Base-by-base conservation (phyloP, 1,140 invertebrate species). In the Diabrotica virgifera region DNA sequence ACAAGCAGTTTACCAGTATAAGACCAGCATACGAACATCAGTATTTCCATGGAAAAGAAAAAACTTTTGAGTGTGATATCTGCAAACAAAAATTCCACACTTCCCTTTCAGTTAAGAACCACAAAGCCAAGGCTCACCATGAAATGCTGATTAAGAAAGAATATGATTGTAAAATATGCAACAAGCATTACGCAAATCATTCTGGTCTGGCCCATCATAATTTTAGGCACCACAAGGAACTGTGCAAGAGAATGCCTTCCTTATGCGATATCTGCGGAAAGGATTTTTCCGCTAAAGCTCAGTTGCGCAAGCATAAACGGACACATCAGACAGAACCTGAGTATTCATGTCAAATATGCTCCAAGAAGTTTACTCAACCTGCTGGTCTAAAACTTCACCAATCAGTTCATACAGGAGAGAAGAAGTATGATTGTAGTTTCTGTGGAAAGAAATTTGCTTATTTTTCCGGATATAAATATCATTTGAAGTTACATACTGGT, bases 71-170 rank as follows among this genome's bases (percentile, higher is more conserved):
- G 9, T 89, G 87, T 68, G 80, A 84, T 56, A 72, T 83, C 5
- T 89, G 87, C 73, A 77, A 81, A 40, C 87, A 90, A 5, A 87
- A 86, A 0, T 93, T 94, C 79, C 88, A 90, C 5, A 51, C 24
- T 9, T 53, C 60, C 12, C 37, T 40, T 24, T 37, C 60, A 9
- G 50, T 59, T 6, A n/a, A 56, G 10, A 52, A 50, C 40, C 35
- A 60, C 24, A 35, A 38, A 35, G 13, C 14, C 40, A 51, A 51
- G 13, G 35, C 40, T 10, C 59, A 60, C 46, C 40, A 60, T 24
- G n/a, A 46, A 46, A 62, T 50, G 12, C 46, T 46, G 6, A 36
- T 46, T 3, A n/a, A 24, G 11, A 13, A 50, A 13, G 36, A 60
- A 36, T 52, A 60, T 12, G 59, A 60, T 14, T 60, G 59, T 11